Percentiles rank a stretch among this genome's conserved stretches.
These are phyloP conservation scores for Psix sp. DNA, from an alignment of 1,140 invertebrate genomes.

Conservation along the genomic window DNA sequence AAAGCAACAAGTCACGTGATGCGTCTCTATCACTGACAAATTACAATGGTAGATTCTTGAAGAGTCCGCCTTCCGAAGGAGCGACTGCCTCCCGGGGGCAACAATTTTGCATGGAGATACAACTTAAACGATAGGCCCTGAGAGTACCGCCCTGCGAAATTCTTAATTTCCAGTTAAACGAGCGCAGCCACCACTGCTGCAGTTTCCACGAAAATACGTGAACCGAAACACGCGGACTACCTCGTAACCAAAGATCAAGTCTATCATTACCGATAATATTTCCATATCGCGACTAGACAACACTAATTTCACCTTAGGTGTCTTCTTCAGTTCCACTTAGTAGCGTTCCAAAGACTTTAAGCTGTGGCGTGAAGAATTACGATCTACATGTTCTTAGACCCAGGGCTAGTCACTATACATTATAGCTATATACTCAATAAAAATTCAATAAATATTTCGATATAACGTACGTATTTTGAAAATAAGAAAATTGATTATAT, in stretches of 20 bases:
- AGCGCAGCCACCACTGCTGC: slow-evolving; percentile 59
- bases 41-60: slow-evolving; percentile 67
- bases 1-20: slow-evolving; percentile 50
- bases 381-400: slow-evolving; percentile 19
- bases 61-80: slow-evolving; percentile 69
- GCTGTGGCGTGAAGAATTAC: slow-evolving; percentile 43
- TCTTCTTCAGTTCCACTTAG: slow-evolving; percentile 14
- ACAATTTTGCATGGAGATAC: slow-evolving; percentile 76
- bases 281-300: slow-evolving; percentile 74
- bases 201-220: slow-evolving; percentile 72
- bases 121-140: slow-evolving; percentile 77
- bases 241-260: slow-evolving; percentile 60
- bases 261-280: slow-evolving; percentile 72
- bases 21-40: slow-evolving; percentile 59
- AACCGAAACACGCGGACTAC: slow-evolving; percentile 52
- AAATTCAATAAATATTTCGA: too few relatives aligned
- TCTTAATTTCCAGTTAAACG: slow-evolving; percentile 73
- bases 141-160: slow-evolving; percentile 72
- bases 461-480: too few relatives aligned
- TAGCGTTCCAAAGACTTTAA: too few relatives aligned
- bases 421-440: too few relatives aligned
- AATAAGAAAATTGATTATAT: too few relatives aligned
- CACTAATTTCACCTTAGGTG: slow-evolving; percentile 62
- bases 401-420: slow-evolving; percentile 6
- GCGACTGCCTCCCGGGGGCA: slow-evolving; percentile 70